Evolutionary conservation across 2,113 vertebrate species (phyloP).

Genomic region (Gnathonemus longibarbis): DNA sequence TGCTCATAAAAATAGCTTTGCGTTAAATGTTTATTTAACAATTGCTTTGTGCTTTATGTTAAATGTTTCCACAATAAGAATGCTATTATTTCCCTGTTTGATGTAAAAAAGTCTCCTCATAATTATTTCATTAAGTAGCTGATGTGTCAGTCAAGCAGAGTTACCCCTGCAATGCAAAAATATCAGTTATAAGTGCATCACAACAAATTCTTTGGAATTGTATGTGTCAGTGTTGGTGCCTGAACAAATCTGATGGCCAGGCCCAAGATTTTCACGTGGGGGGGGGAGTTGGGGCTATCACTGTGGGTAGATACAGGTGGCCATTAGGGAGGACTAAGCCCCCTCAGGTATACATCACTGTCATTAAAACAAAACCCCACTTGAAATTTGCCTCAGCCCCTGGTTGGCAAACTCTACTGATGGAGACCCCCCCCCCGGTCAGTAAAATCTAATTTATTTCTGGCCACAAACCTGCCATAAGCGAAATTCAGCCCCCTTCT

Average conservation of each 20-base stretch:
- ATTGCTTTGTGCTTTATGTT: background rate
- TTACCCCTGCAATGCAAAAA: background rate
- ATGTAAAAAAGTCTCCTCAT: background rate
- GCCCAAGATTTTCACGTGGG: too few relatives aligned
- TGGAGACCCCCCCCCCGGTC: background rate
- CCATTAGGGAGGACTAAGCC: background rate
- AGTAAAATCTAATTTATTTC: background rate
- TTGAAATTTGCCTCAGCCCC: background rate
- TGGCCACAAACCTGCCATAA: background rate
- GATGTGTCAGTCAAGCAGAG: background rate
- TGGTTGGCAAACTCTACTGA: background rate
- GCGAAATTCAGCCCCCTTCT: conserved; percentile 2
- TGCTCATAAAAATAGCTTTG: background rate
- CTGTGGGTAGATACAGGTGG: background rate
- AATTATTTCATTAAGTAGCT: background rate
- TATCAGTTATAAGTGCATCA: background rate
- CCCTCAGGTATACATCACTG: background rate
- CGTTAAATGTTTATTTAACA: background rate
- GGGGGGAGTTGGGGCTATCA: background rate
- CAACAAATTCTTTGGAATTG: background rate
- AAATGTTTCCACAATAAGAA: background rate
- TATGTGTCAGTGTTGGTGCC: background rate
- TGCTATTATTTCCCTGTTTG: background rate
- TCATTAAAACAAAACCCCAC: background rate
- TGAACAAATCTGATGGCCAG: background rate